Base-by-base conservation (phyloP, 2,888 invertebrate genomes). In the Drosophila niveifrons region DNA sequence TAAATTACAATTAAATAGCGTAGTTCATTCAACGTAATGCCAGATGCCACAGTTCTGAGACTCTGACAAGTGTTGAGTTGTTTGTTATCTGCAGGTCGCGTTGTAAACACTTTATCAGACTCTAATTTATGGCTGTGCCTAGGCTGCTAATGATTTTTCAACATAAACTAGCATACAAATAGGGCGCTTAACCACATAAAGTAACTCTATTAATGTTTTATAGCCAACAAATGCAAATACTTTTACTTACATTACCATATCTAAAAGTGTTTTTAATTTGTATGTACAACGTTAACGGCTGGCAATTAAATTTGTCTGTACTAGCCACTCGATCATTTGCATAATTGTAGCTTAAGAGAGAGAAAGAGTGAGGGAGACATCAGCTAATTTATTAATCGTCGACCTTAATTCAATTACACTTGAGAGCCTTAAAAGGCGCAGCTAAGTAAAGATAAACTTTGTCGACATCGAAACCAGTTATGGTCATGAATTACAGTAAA, bases 1-100 rank as follows among this genome's bases (percentile, higher is more conserved):
- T 82, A 80, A 85, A 88, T 71, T 61, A 75, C 75, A 88, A 80
- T 80, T 70, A 78, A 80, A 78, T 72, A 44, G 66, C 63, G 76
- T 68, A 62, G 61, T 41, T 41, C 8, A 18, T 48, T 17, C 52
- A 65, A 17, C 31, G 47, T 51, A 59, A 51, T 61, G 39, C 76
- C 85, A 84, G 77, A 81, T 84, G 88, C 67, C 66, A 44, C 43
- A 28, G 46, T 44, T 34, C 6, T 46, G 13, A 31, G 15, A 15
- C 2, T 15, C 2, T 15, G 39, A n/a, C 13, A 9, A 41, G 13
- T 69, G 39, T 7, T 47, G 53, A 57, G 44, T 46, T 66, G 34
- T 58, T 67, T 67, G 29, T 58, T 67, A 57, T 72, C 57, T 56
- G 11, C 18, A 28, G 18, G 4, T 15, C 11, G 39, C 23, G 18